Conservation (phyloP, 2,888 invertebrate genomes). For the Lasioglossum vierecki region DNA sequence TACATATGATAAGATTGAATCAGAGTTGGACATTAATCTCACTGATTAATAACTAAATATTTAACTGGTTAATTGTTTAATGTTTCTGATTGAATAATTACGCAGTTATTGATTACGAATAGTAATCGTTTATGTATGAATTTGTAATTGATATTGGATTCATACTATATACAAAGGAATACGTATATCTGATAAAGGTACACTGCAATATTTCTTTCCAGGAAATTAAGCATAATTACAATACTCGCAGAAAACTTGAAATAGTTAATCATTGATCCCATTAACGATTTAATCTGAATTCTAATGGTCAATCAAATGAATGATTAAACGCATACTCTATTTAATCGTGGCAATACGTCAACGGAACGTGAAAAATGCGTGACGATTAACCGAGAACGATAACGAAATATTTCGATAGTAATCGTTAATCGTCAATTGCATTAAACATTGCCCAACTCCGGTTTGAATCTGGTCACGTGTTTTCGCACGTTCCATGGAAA, state of each 20-base stretch:
- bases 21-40: not conserved
- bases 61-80: not conserved
- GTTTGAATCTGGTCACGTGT: slow-evolving; percentile 58
- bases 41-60: not conserved
- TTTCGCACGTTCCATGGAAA: slow-evolving; percentile 6
- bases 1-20: not conserved
- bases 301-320: not conserved
- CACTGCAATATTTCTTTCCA: not conserved
- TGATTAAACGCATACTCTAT: not conserved
- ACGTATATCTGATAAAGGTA: not conserved
- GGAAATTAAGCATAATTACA: not conserved
- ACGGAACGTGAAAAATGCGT: not conserved
- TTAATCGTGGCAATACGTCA: not conserved
- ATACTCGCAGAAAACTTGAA: not conserved
- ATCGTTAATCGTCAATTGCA: not conserved
- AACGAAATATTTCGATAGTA: not conserved
- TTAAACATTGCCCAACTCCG: not conserved
- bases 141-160: not conserved
- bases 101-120: not conserved
- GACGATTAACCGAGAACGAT: not conserved
- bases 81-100: not conserved
- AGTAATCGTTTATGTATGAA: not conserved
- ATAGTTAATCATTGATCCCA: not conserved
- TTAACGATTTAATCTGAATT: not conserved
- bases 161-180: not conserved